phyloP scores from a whole-genome alignment of 1,140 invertebrate genomes.

The Polypedilum vanderplanki region DNA sequence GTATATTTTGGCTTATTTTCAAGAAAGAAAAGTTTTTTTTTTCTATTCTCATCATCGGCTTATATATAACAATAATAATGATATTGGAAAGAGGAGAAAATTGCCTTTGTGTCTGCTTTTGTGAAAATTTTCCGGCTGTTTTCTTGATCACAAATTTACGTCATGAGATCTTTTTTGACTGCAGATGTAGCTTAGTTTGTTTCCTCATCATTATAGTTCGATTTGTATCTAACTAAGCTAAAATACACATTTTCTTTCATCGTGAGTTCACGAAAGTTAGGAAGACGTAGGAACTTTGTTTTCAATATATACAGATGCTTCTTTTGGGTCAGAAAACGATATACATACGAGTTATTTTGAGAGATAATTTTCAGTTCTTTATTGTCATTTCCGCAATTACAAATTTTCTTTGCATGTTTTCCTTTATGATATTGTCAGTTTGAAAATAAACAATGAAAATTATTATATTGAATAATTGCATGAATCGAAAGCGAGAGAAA shows the following conservation, averaged over 20 bases:
- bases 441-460: too few relatives aligned
- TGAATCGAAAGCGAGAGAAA: too few relatives aligned
- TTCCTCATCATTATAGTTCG: too few relatives aligned
- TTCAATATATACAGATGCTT: background rate
- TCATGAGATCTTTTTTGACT: background rate
- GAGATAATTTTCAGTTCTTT: background rate
- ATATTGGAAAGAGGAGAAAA: background rate
- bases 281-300: too few relatives aligned
- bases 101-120: conserved; percentile 26
- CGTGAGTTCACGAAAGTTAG: too few relatives aligned
- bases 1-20: background rate
- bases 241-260: too few relatives aligned
- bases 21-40: background rate
- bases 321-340: background rate
- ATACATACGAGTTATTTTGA: background rate
- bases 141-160: background rate
- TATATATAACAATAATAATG: background rate
- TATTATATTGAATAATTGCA: too few relatives aligned
- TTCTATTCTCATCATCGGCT: conserved; percentile 1
- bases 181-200: background rate
- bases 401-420: too few relatives aligned
- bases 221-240: too few relatives aligned
- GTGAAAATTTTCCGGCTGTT: conserved; percentile 4
- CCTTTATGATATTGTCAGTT: too few relatives aligned
- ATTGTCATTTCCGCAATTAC: background rate